Evolutionary conservation across 2,888 invertebrate species (phyloP).

Genomic region (Serripes groenlandicus): DNA sequence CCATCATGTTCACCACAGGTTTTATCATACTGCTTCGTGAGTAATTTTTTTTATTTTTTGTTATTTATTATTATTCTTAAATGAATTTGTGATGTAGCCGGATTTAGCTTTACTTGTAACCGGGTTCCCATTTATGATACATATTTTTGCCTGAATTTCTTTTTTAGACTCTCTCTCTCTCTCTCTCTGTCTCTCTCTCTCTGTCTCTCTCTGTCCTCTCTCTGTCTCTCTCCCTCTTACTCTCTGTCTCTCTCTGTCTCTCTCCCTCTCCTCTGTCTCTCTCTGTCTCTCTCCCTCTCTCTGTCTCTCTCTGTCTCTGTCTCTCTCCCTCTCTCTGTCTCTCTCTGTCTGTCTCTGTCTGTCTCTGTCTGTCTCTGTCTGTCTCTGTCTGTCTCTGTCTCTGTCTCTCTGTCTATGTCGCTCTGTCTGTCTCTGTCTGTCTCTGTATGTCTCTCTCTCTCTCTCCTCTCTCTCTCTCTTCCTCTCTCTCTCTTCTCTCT

Average conservation of each 20-base stretch:
- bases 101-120: too few relatives aligned
- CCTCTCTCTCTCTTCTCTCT: not conserved
- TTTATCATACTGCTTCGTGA: too few relatives aligned
- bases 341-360: not conserved
- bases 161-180: too few relatives aligned
- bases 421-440: not conserved
- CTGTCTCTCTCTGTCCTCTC: too few relatives aligned
- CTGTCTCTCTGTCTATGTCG: not conserved
- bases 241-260: not conserved
- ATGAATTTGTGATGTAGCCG: too few relatives aligned
- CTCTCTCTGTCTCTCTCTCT: too few relatives aligned
- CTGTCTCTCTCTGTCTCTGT: not conserved
- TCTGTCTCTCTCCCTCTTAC: not conserved
- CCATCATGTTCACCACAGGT: too few relatives aligned
- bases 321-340: not conserved
- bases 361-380: not conserved
- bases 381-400: not conserved
- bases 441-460: not conserved
- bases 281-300: not conserved
- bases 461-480: not conserved
- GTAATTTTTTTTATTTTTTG: too few relatives aligned
- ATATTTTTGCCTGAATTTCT: too few relatives aligned
- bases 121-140: too few relatives aligned
- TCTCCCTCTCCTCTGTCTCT: not conserved
- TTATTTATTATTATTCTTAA: too few relatives aligned